Percentiles rank a stretch among this genome's conserved stretches.
These are phyloP conservation scores for Drosophila fungiperda DNA, from an alignment of 2,888 invertebrate species.

Conservation along the genomic window DNA sequence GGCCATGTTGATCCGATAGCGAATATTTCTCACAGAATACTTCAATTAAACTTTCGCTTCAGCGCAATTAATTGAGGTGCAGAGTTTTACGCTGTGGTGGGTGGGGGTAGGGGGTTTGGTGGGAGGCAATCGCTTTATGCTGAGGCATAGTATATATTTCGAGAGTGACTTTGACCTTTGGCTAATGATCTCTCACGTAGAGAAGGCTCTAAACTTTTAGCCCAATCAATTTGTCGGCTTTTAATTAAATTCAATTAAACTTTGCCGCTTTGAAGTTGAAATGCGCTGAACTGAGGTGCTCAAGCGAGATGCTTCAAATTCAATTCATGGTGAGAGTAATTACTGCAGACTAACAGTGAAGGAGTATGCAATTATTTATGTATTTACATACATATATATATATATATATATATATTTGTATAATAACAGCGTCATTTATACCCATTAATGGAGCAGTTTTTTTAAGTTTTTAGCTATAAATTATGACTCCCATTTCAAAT, in stretches of 20 bases:
- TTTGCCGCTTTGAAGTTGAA: constrained; percentile 52
- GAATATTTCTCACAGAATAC: constrained; percentile 46
- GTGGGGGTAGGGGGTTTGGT: too few relatives aligned
- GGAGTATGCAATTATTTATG: background rate
- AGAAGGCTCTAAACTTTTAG: constrained; percentile 34
- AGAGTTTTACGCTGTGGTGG: background rate
- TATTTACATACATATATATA: background rate
- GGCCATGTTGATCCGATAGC: constrained; percentile 29
- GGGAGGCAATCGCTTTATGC: constrained; percentile 19
- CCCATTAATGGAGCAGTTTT: background rate
- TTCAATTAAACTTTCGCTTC: constrained; percentile 76
- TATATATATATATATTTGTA: background rate
- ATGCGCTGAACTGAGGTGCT: constrained; percentile 27
- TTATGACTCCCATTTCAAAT: constrained; percentile 9
- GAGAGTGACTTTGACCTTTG: constrained; percentile 51
- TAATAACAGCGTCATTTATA: background rate
- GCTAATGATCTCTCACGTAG: constrained; percentile 46
- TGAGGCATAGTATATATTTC: constrained; percentile 4
- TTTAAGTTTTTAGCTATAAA: constrained; percentile 13
- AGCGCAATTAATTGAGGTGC: constrained; percentile 68
- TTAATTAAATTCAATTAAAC: constrained; percentile 77
- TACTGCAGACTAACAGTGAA: background rate
- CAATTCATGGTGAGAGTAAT: constrained; percentile 25
- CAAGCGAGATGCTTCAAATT: constrained; percentile 37
- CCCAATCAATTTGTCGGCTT: constrained; percentile 73